Base-by-base conservation (phyloP, 2,113 vertebrate genomes). In the Hystrix brachyura region DNA sequence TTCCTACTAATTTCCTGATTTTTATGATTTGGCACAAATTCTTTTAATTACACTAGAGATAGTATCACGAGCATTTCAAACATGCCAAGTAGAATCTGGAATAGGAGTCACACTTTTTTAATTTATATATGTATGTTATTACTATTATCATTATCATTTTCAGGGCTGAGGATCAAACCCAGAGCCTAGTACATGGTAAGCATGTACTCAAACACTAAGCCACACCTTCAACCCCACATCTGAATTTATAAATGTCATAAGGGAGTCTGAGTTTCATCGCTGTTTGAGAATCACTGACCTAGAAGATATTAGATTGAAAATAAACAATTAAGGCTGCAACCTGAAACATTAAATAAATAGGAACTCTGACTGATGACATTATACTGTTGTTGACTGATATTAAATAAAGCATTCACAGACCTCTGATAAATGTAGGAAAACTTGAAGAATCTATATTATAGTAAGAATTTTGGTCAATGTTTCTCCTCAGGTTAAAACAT, bases 401-500 rank as follows among this genome's bases (percentile, higher is more conserved):
- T 76, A 93, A 71, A 76, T 55, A 65, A 92, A 92, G 46, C 46
- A 65, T 29, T 64, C 59, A 0, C 27, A 53, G 29, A 19, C 23
- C 71, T 91, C 53, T 86, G 74, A 82, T 38, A 83, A 67, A 80
- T 67, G 25, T 3, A 65, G 38, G 6, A 76, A 95, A 87, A 62
- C 14, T 55, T 74, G 6, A 32, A 71, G 81, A 46, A 59, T 60
- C 1, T 51, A 38, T 64, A 90, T 92, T 55, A 59, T 13, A 64
- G 10, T 92, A 64, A 83, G 21, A 74, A 43, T 87, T 90, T 92
- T 90, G 48, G 91, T 82, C 14, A 43, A 55, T 90, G 64, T 85
- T 97, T 94, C 62, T 62, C 60, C 51, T 86, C 34, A 78, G 32
- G 89, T 79, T 83, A 92, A 93, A 87, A 82, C 17, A 74, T 59